Percentiles rank a stretch among this genome's conserved stretches.
phyloP scores from a whole-genome alignment of 2,888 invertebrate genomes.

The Perizoma flavofasciatum region DNA sequence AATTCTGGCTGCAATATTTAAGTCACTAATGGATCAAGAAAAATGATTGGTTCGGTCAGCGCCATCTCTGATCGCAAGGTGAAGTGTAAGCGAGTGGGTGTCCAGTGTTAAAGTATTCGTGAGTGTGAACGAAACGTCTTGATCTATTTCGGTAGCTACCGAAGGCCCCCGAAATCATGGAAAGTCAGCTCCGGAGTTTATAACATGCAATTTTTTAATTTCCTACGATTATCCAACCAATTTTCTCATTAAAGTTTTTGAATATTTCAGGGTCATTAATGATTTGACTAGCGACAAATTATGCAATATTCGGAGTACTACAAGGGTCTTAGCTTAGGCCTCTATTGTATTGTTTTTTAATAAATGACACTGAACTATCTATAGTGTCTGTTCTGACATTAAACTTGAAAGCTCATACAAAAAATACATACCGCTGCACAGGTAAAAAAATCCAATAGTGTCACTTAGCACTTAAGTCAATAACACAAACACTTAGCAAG shows the following conservation, averaged over 20 bases:
- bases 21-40: conserved; percentile 42
- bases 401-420: conserved; percentile 25
- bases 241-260: conserved; percentile 7
- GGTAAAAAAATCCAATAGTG: conserved; percentile 63
- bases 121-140: conserved; percentile 79
- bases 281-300: not conserved
- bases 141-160: conserved; percentile 73
- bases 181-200: conserved; percentile 55
- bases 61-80: conserved; percentile 79
- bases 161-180: conserved; percentile 69
- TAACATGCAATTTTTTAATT: conserved; percentile 58
- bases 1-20: conserved; percentile 42
- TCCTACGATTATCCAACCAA: conserved; percentile 70
- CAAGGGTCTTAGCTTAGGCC: conserved; percentile 37
- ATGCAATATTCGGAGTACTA: conserved; percentile 25
- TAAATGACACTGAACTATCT: not conserved
- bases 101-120: conserved; percentile 76
- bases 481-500: conserved; percentile 56
- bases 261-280: not conserved
- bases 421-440: conserved; percentile 37
- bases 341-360: conserved; percentile 13
- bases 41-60: conserved; percentile 75
- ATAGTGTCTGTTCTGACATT: conserved; percentile 7
- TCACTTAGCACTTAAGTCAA: conserved; percentile 59
- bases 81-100: conserved; percentile 79